Evolutionary conservation across 2,113 vertebrate species (phyloP), one percentile per base, ranked within the genome.

Genomic region (Gadus chalcogrammus): DNA sequence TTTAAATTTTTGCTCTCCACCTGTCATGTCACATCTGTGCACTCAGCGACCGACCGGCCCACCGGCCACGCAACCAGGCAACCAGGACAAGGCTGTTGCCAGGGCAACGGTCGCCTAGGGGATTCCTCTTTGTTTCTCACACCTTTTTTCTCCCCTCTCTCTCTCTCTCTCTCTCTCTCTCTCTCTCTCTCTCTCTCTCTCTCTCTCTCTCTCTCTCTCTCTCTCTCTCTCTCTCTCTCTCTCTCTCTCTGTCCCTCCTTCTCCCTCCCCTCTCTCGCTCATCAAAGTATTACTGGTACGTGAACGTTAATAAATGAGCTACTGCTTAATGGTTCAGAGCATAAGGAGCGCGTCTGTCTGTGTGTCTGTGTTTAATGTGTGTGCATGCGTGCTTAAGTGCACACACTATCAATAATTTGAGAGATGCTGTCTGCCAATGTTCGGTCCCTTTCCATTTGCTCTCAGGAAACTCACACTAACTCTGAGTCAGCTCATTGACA

Each of bases 41-140:
- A 55, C 78, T 82, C 80, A 71, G 66, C 80, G 82, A 85, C 79
- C 74, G 4, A 88, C 81, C 86, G 89, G 88, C 87, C 81, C 87
- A 74, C 75, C 86, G 84, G 73, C 84, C 85, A 89, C 31, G 1
- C 62, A 64, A 35, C 62, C 27, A 31, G 31, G 4, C 62, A 64
- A 35, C 62, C 83, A 86, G 86, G 87, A 91, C 80, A 86, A 88
- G 87, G 84, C 87, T 83, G 92, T 92, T 92, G 90, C 92, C 88
- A 90, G 81, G 90, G 91, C 84, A 92, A 92, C 90, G 42, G 78
- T 76, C 79, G 73, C 88, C 91, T 84, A 75, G 86, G 85, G 91
- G 87, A 90, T 87, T 87, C 76, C 85, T 84, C 84, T 89, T 92
- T 89, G 84, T 90, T 90, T 89, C 80, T 82, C 70, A 81, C 73